Evolutionary conservation across 2,797 vertebrate species (phyloP), one percentile per base, ranked within the genome.

Genomic region (Tadarida brasiliensis): DNA sequence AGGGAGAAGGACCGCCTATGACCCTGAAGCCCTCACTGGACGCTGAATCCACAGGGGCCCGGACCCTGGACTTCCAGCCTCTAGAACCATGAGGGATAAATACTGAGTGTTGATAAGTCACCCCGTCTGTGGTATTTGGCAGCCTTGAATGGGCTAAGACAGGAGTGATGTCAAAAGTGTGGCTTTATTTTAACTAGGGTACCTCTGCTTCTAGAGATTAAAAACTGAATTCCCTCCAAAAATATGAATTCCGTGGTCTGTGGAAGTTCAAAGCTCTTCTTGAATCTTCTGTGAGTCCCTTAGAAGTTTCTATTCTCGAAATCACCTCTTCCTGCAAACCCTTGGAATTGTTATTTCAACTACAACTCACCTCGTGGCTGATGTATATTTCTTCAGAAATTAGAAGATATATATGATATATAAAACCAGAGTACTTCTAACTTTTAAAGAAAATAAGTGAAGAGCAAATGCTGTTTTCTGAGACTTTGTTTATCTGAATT

Each of bases 41-140:
- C 22, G n/a, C 11, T 2, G 7, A 12, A 24, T 4, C 11, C 30
- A 7, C 30, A 3, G 35, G 2, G 6, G 47, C 33, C n/a, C 9
- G 33, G 28, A 39, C 0, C 61, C 51, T 49, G 17, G 33, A 54
- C 61, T 20, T 28, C 3, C 22, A 0, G 17, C 26, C 14, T 61
- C 39, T n/a, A 33, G 30, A 88, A 19, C 54, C 28, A 26, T 20
- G 59, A 63, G 59, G n/a, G 59, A n/a, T 28, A 65, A 12, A 30
- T 2, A 24, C 24, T 33, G 39, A 44, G 39, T 35, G 19, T 11
- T 73, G 12, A 59, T 26, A 39, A 83, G 51, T 9, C 47, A 44
- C 28, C 35, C 8, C 26, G 1, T 26, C 35, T 51, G 6, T 2
- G 24, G 15, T 39, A 16, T 2, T 82, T 11, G 61, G 77, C 61